phyloP scores from a whole-genome alignment of 2,113 vertebrate genomes.

The Nesogale talazaci region DNA sequence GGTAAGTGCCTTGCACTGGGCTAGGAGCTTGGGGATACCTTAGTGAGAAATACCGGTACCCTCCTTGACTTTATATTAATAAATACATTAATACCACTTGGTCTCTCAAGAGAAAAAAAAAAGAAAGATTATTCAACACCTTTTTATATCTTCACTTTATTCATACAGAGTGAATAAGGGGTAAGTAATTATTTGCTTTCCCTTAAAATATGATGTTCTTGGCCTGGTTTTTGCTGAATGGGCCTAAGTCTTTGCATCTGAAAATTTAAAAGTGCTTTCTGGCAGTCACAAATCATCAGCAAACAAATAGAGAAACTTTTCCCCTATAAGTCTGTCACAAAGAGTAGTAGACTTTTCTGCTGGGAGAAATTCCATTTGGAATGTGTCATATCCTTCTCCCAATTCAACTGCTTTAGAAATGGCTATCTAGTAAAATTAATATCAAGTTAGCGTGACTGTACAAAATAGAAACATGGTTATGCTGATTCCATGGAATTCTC shows the following conservation, averaged over 20 bases:
- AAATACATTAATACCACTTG: background rate
- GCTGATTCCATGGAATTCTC: background rate
- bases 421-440: background rate
- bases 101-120: background rate
- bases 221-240: constrained; percentile 80
- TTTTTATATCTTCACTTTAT: constrained; percentile 62
- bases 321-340: constrained; percentile 58
- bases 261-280: constrained; percentile 69
- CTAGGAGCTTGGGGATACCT: background rate
- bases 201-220: constrained; percentile 56
- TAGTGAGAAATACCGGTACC: background rate
- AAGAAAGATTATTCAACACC: constrained; percentile 1
- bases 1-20: background rate
- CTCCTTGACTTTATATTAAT: background rate
- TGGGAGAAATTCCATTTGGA: background rate
- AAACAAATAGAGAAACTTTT: background rate
- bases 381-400: background rate
- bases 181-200: constrained; percentile 3
- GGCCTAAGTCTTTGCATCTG: constrained; percentile 72
- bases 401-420: constrained; percentile 1
- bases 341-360: constrained; percentile 63
- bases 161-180: constrained; percentile 45
- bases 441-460: background rate
- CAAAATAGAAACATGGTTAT: background rate
- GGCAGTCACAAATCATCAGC: constrained; percentile 58